A percentile compares a stretch with the other conserved stretches of the same genome.
These are phyloP conservation scores for Litoditis marina DNA, from an alignment of 2,888 invertebrate genomes.

Conservation along the genomic window DNA sequence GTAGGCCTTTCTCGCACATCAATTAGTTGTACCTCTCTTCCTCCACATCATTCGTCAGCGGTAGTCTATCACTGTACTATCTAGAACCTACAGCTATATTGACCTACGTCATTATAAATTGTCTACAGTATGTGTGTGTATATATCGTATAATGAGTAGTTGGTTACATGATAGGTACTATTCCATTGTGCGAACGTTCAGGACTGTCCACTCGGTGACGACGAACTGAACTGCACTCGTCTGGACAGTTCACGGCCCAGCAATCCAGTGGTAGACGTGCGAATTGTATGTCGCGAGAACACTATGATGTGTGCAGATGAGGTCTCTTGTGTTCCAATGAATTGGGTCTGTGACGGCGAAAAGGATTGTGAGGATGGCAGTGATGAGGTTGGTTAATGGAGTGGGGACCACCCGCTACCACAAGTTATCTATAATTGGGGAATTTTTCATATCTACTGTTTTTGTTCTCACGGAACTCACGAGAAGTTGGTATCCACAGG, in stretches of 20 bases:
- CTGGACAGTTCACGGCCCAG: background rate
- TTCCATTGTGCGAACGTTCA: no score
- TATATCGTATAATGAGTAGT: no score
- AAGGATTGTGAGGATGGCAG: conserved; percentile 38
- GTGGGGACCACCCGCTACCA: background rate
- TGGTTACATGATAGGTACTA: no score
- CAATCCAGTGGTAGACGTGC: background rate
- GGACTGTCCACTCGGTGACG: conserved; percentile 37
- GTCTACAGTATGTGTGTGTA: no score
- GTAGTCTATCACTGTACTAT: no score
- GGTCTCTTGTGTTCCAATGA: conserved; percentile 30
- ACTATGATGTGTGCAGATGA: conserved; percentile 19
- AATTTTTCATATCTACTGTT: no score
- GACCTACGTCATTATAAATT: background rate
- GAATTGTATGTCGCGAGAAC: background rate
- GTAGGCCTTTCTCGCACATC: no score
- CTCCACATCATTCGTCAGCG: no score
- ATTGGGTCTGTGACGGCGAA: conserved; percentile 39
- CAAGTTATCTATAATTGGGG: background rate
- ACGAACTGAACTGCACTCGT: conserved; percentile 27
- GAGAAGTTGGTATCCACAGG: no score
- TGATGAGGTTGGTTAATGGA: conserved; percentile 29
- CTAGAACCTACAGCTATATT: background rate
- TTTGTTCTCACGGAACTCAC: no score
- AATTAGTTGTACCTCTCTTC: no score